Base-by-base conservation (phyloP, 2,888 invertebrate genomes). In the Argyra leucocephala region DNA sequence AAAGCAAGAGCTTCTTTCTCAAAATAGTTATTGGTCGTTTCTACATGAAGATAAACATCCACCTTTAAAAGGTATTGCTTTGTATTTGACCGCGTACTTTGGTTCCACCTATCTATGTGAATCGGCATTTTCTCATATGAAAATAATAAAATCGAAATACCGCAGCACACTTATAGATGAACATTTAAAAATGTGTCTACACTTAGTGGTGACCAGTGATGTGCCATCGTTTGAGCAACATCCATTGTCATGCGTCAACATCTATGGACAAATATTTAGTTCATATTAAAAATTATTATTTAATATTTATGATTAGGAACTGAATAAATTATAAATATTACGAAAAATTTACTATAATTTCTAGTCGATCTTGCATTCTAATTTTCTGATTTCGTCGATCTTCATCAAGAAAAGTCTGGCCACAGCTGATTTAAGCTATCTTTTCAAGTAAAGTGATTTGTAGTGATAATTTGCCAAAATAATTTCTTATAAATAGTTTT, bases 1-100 rank as follows among this genome's bases (percentile, higher is more conserved):
- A 57, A 57, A 57, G 57, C 57, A 57, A 57, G 22, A 57, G 24
- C 60, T 60, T 60, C 60, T 60, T 60, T 60, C 60, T 60, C 23
- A 60, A 60, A 22, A 57, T 60, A 23, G 18, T 60, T 60, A 24
- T 60, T 60, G 60, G 24, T 24, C 18, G 4, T 60, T 60, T 2
- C 18, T 60, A 12, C 60, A 60, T 60, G 21, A 22, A 57, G 57
- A 57, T 21, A 57, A 57, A 57, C 22, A 57, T 57, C 22, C 22
- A 6, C 21, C 1, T 21, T 21, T 57, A 21, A 57, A 12, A 57
- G 60, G 3, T 60, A 60, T 60, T 15, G 24, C 60, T 24, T 60
- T 60, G 18, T 18, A 60, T 18, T 60, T 60, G 24, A 60, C 60
- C 24, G 60, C 60, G 60, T 60, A 60, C 18, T 60, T 60, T 60